Conservation (phyloP, 23 tunicate genomes). For the Trididemnum clinides region DNA sequence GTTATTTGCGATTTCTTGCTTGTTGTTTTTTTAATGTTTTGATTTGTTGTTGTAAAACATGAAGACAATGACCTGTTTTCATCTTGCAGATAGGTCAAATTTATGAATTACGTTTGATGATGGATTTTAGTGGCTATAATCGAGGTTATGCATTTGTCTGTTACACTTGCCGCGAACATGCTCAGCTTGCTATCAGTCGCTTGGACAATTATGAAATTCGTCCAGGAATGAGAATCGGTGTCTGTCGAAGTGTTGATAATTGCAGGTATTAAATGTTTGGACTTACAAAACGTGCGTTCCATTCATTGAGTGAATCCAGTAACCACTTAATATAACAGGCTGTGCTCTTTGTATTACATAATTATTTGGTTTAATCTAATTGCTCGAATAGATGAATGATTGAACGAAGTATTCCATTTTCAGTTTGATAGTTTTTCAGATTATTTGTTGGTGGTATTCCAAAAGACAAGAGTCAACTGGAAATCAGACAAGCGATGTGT, state of each 20-base stretch:
- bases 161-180: conserved; percentile 82
- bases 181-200: conserved; percentile 60
- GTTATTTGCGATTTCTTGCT: too few relatives aligned
- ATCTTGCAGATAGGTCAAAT: conserved; percentile 61
- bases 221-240: conserved; percentile 87
- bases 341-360: too few relatives aligned
- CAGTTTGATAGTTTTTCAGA: conserved; percentile 35
- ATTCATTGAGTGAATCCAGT: too few relatives aligned
- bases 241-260: conserved; percentile 94
- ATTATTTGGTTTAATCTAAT: too few relatives aligned
- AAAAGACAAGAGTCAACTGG: conserved; percentile 81
- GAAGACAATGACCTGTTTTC: background rate
- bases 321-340: too few relatives aligned
- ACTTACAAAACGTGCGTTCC: background rate
- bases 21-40: too few relatives aligned
- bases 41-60: too few relatives aligned
- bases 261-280: conserved; percentile 80
- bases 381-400: too few relatives aligned
- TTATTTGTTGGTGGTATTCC: conserved; percentile 95
- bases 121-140: conserved; percentile 98
- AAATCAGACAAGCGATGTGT: conserved; percentile 87
- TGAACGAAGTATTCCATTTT: too few relatives aligned
- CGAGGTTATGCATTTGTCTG: conserved; percentile 98
- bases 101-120: conserved; percentile 81
- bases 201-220: conserved; percentile 94